A percentile compares a stretch with the other conserved stretches of the same genome.
Evolutionary conservation across 1,140 invertebrate species (phyloP).

Genomic region (Protaetia brevitarsis): DNA sequence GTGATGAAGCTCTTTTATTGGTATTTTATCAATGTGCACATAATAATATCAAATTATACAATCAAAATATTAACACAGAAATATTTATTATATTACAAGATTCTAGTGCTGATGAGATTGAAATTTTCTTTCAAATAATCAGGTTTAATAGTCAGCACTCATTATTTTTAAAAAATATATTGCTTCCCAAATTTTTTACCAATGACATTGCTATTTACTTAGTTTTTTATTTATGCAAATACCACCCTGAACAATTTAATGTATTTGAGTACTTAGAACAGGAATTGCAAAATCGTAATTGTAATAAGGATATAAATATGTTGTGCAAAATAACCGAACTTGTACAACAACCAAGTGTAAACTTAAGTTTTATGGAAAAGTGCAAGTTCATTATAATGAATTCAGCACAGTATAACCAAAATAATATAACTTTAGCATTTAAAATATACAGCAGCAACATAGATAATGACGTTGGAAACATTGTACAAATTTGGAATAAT

Average conservation of each 20-base stretch:
- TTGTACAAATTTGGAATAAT: constrained; percentile 1
- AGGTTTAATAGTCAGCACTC: background rate
- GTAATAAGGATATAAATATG: background rate
- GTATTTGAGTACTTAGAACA: background rate
- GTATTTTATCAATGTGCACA: background rate
- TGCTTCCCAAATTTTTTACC: background rate
- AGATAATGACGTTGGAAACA: background rate
- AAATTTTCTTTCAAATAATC: background rate
- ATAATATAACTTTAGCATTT: background rate
- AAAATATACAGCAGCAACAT: background rate
- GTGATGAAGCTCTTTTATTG: background rate
- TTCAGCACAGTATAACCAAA: background rate
- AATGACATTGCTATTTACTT: background rate
- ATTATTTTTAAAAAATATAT: background rate
- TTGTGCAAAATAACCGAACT: background rate
- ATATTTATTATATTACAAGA: background rate
- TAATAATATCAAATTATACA: background rate
- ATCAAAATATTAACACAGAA: background rate
- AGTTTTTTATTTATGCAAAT: background rate
- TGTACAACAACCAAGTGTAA: background rate
- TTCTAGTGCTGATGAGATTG: background rate
- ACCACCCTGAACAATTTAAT: background rate
- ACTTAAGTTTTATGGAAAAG: background rate
- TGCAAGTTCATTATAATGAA: background rate
- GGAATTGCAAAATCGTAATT: background rate